A percentile compares a stretch with the other conserved stretches of the same genome.
phyloP scores from a whole-genome alignment of 2,113 vertebrate genomes.

The Chlamydotis undulata region DNA sequence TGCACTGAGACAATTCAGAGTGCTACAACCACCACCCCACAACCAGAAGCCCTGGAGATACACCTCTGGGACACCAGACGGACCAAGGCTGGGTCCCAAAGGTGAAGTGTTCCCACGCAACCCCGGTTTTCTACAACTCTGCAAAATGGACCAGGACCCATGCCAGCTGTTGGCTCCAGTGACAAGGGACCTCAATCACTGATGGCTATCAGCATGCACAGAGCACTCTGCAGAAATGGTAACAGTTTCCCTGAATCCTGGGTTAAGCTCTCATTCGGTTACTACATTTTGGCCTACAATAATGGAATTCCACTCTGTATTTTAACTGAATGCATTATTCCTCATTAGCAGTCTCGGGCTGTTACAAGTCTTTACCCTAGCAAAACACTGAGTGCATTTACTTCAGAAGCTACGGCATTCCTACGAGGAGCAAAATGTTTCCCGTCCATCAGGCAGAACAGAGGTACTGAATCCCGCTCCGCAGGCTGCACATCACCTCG shows the following conservation, averaged over 20 bases:
- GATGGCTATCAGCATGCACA: not conserved
- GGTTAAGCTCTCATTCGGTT: not conserved
- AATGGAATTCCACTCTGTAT: slow-evolving; percentile 11
- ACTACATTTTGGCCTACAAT: not conserved
- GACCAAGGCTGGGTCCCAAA: not conserved
- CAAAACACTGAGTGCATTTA: not conserved
- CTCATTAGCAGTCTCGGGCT: slow-evolving; percentile 21
- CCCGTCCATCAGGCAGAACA: not conserved
- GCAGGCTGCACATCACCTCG: not conserved
- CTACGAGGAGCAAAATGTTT: not conserved
- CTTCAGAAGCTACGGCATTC: not conserved
- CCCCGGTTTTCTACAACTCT: not conserved
- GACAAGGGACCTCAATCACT: not conserved
- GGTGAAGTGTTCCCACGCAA: not conserved
- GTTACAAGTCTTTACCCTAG: not conserved
- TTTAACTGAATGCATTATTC: slow-evolving; percentile 9
- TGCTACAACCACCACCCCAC: not conserved
- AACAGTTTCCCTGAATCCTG: not conserved
- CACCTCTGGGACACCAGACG: not conserved
- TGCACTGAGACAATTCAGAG: not conserved
- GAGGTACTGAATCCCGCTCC: not conserved
- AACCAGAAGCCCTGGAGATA: not conserved
- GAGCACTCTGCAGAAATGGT: not conserved
- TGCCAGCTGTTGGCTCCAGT: not conserved
- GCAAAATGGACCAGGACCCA: not conserved